Evolutionary conservation across 53 echinoderm and acorn worm genomes (phyloP), one percentile per base, ranked within the genome.

Genomic region (Holothuria scabra): DNA sequence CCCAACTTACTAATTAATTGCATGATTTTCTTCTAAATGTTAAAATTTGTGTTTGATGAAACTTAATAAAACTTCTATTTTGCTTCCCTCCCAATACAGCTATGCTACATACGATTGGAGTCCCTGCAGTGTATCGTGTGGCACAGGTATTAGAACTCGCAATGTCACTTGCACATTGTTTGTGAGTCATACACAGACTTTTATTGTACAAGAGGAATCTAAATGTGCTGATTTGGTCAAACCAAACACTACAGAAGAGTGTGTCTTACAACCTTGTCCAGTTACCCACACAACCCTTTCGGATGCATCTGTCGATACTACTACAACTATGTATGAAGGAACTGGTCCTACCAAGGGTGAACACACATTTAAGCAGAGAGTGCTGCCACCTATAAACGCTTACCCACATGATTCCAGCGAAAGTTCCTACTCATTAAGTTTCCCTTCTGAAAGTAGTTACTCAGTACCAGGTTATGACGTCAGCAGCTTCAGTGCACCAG

Each of bases 61-160:
- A 34, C 3, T 14, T 29, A 34, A 34, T 38, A 4, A 26, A 13
- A 18, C 21, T 33, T 70, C 20, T 70, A 33, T 35, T 2, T 70
- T 19, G 14, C 12, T 80, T 25, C 56, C 19, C 18, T 83, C 34
- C 33, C 41, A 38, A 22, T 12, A 6, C 59, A 94, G 95, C 66
- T 95, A 90, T 68, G 56, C 83, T 37, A 74, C 72, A 30, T 72
- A 71, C 56, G 85, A 88, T 19, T 95, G 95, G 95, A 84, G 95
- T 58, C 67, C 86, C 12, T 95, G 95, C 64, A 93, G 90, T 28
- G 86, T 79, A 3, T 83, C 95, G 8, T 95, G 95, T 62, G 90
- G 92, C 19, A 57, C 35, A 18, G 92, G 95, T 9, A 90, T 74
- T 19, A 79, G 65, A 61, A 86, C 84, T 20, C 90, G 95, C 19